Evolutionary conservation across 2,113 vertebrate genomes (phyloP).

Genomic region (Cebus imitator): DNA sequence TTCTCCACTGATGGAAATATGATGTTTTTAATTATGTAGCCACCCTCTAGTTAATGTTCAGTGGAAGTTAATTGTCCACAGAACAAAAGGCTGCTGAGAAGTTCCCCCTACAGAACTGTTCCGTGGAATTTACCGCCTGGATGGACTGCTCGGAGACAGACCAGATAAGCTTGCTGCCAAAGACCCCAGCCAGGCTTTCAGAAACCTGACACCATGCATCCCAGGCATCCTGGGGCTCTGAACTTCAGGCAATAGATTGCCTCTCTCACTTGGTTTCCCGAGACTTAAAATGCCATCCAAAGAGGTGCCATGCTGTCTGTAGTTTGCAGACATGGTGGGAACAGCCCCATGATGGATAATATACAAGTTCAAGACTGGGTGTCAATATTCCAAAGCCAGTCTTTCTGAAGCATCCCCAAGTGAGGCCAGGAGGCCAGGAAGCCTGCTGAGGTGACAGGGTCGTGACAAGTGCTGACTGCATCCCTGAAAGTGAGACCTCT

Average conservation of each 20-base stretch:
- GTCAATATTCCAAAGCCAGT: background rate
- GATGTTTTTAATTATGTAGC: background rate
- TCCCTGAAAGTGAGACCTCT: background rate
- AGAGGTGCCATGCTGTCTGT: background rate
- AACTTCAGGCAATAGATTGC: background rate
- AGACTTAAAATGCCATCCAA: background rate
- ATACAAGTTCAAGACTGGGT: background rate
- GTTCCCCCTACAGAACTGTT: background rate
- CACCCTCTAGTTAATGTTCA: background rate
- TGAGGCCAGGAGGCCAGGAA: background rate
- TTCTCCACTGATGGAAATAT: background rate
- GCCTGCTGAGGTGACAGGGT: background rate
- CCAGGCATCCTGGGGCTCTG: background rate
- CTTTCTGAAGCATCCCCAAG: background rate
- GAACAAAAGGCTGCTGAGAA: constrained; percentile 11
- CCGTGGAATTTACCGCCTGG: constrained; percentile 27
- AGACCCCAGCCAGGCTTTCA: background rate
- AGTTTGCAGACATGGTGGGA: background rate
- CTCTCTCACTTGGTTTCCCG: background rate
- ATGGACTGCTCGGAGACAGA: background rate
- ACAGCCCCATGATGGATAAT: background rate
- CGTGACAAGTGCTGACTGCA: background rate
- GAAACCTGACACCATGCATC: background rate
- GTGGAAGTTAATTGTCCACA: background rate
- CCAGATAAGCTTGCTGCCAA: background rate